phyloP scores from a whole-genome alignment of 2,797 vertebrate species.

The Crocidura indochinensis region DNA sequence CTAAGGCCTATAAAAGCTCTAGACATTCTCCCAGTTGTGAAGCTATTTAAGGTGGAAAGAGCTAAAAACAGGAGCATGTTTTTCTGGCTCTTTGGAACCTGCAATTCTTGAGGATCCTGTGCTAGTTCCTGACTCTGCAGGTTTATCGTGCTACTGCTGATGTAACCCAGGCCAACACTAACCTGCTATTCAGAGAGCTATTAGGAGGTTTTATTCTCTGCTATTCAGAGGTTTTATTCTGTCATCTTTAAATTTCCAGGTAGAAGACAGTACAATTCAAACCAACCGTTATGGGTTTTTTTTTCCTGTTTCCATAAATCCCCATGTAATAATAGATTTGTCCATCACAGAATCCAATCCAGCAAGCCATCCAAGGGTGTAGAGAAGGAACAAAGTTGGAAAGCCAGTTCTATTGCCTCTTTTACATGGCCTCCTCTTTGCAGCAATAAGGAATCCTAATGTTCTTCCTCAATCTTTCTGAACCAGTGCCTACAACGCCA shows the following conservation, averaged over 20 bases:
- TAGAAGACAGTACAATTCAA: not conserved
- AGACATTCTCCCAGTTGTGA: constrained; percentile 13
- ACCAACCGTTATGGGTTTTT: not conserved
- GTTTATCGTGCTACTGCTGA: not conserved
- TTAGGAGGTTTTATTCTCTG: not conserved
- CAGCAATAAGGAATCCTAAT: not conserved
- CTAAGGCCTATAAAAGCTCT: not conserved
- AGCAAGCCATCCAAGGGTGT: not conserved
- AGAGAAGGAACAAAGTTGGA: not conserved
- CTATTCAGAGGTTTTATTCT: not conserved
- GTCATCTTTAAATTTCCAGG: not conserved
- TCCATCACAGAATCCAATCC: not conserved
- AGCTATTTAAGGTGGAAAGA: constrained; percentile 41
- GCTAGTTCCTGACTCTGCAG: not conserved
- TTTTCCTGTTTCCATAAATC: not conserved
- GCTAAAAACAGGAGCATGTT: constrained; percentile 8
- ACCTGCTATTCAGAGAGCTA: not conserved
- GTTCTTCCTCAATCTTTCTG: not conserved
- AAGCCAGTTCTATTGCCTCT: not conserved
- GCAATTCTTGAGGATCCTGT: not conserved
- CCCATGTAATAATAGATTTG: not conserved
- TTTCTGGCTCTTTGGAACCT: constrained; percentile 38
- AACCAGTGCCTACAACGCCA: not conserved
- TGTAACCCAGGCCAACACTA: not conserved
- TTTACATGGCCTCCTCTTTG: not conserved